phyloP scores from a whole-genome alignment of 2,113 vertebrate species.

The Percina caprodes region DNA sequence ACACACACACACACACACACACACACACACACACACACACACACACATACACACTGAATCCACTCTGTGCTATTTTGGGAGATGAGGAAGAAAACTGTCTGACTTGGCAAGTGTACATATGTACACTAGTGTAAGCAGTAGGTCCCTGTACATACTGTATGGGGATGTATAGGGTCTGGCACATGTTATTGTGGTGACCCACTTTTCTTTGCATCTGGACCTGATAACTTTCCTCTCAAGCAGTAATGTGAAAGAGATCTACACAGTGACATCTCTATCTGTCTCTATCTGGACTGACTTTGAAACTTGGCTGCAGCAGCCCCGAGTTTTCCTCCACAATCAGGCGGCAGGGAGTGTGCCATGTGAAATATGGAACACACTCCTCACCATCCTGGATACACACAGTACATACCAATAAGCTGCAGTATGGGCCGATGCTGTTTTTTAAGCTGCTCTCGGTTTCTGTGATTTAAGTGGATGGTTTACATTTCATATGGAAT shows the following conservation, averaged over 20 bases:
- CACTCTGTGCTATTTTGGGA: constrained; percentile 69
- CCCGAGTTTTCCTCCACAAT: constrained; percentile 42
- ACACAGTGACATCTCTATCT: constrained; percentile 57
- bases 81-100: constrained; percentile 61
- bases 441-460: constrained; percentile 46
- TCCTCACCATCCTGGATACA: neutral
- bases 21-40: constrained; percentile 46
- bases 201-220: constrained; percentile 78
- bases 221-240: constrained; percentile 54
- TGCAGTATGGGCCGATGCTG: neutral
- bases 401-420: neutral
- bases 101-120: constrained; percentile 73
- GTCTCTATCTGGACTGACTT: constrained; percentile 55
- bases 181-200: constrained; percentile 68
- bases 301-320: constrained; percentile 48
- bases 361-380: constrained; percentile 31
- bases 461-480: constrained; percentile 41
- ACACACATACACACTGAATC: constrained; percentile 39
- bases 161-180: constrained; percentile 73
- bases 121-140: constrained; percentile 61
- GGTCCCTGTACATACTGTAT: constrained; percentile 51
- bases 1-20: constrained; percentile 44
- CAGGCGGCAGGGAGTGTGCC: constrained; percentile 36
- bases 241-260: constrained; percentile 36
- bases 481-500: constrained; percentile 53